Conservation (phyloP, 2,888 invertebrate genomes). For the Drosophila pegasa region DNA sequence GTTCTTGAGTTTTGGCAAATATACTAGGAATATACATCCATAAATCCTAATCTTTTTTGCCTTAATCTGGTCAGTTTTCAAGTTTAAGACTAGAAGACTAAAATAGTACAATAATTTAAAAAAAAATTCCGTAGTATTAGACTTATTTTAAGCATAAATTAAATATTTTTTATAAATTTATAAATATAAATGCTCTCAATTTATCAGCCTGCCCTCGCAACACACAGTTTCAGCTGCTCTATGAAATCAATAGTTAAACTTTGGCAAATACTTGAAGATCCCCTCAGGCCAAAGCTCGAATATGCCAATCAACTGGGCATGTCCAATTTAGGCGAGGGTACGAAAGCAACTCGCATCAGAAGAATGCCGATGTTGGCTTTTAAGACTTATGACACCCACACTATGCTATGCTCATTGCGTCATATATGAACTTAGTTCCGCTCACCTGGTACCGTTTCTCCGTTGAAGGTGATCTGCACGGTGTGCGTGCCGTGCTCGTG, state of each 20-base stretch:
- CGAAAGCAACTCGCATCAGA: constrained; percentile 4
- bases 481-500: constrained; percentile 93
- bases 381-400: constrained; percentile 34
- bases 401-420: constrained; percentile 17
- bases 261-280: constrained; percentile 10
- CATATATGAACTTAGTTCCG: constrained; percentile 62
- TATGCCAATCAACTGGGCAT: constrained; percentile 14
- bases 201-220: background rate
- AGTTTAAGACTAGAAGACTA: too few species aligned
- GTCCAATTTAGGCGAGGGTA: constrained; percentile 33
- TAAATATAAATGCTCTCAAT: background rate
- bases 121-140: too few species aligned
- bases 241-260: constrained; percentile 1
- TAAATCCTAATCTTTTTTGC: too few species aligned
- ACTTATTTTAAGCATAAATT: too few species aligned
- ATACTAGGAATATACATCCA: too few species aligned
- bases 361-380: constrained; percentile 34
- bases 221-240: background rate
- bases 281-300: background rate
- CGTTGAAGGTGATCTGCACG: constrained; percentile 97
- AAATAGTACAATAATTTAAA: too few species aligned
- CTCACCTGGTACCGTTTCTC: constrained; percentile 95
- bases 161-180: too few species aligned
- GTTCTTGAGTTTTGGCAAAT: too few species aligned
- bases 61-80: too few species aligned